phyloP scores from a whole-genome alignment of 2,113 vertebrate species.

The Salminus brasiliensis region DNA sequence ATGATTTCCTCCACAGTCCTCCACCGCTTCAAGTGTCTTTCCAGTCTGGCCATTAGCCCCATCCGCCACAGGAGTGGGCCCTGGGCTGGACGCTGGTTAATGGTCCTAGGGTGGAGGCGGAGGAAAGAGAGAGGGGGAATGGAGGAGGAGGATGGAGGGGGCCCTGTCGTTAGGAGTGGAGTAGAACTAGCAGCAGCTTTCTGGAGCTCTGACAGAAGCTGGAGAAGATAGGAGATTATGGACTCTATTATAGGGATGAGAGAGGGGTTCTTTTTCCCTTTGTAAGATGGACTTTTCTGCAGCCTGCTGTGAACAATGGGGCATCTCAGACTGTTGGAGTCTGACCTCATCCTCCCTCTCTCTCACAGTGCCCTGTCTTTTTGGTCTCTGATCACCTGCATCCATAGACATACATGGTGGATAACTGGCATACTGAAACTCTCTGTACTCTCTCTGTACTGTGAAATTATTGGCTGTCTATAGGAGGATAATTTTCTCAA shows the following conservation, averaged over 20 bases:
- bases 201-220: neutral
- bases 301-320: neutral
- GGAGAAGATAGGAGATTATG: slow-evolving; percentile 15
- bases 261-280: neutral
- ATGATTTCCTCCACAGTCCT: slow-evolving; percentile 52
- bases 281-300: slow-evolving; percentile 32
- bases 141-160: neutral
- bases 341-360: neutral
- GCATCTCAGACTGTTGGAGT: slow-evolving; percentile 9
- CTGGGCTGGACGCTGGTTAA: slow-evolving; percentile 51
- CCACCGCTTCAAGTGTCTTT: slow-evolving; percentile 55
- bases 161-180: neutral
- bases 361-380: neutral
- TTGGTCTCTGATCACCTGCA: neutral
- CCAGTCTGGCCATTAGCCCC: slow-evolving; percentile 47
- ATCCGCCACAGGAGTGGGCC: slow-evolving; percentile 39
- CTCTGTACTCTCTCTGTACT: no score
- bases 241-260: slow-evolving; percentile 27
- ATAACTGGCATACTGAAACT: no score
- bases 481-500: no score
- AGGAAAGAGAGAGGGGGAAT: neutral
- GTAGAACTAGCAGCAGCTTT: slow-evolving; percentile 19
- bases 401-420: neutral
- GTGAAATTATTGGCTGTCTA: no score
- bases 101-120: slow-evolving; percentile 53